phyloP scores from a whole-genome alignment of 1,140 invertebrate genomes.

The Platyscapa corneri region DNA sequence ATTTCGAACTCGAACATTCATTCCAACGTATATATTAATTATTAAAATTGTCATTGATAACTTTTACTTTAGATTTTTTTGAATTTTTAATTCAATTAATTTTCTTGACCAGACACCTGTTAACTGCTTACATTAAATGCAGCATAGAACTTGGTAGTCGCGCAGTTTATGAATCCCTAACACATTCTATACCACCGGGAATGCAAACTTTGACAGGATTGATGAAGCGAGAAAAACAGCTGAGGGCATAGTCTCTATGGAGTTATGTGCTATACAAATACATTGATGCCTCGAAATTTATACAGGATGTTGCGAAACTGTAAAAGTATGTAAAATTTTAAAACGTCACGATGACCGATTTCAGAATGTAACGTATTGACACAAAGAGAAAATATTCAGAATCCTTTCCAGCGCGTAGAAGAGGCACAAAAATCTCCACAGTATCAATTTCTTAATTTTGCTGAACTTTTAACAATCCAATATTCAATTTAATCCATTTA shows the following conservation, averaged over 20 bases:
- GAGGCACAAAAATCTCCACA: background rate
- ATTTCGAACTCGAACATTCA: too few species aligned
- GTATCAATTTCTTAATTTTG: background rate
- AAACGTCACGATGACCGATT: background rate
- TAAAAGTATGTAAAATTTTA: background rate
- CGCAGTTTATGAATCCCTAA: background rate
- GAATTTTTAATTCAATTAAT: too few species aligned
- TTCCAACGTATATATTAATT: too few species aligned
- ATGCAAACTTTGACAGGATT: conserved; percentile 28
- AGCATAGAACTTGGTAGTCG: background rate
- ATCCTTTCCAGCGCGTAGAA: background rate
- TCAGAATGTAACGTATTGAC: background rate
- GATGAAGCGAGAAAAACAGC: conserved; percentile 21
- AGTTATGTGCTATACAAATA: background rate
- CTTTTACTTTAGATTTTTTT: too few species aligned
- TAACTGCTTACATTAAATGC: background rate
- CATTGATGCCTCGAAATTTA: conserved; percentile 17
- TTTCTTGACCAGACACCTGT: conserved; percentile 29
- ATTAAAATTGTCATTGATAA: too few species aligned
- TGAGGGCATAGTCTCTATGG: background rate
- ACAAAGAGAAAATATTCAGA: background rate
- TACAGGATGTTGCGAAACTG: background rate
- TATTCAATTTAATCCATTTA: background rate
- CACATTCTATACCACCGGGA: background rate
- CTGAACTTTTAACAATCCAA: background rate